phyloP scores from a whole-genome alignment of 2,888 invertebrate species.

The Tenthredo livida region DNA sequence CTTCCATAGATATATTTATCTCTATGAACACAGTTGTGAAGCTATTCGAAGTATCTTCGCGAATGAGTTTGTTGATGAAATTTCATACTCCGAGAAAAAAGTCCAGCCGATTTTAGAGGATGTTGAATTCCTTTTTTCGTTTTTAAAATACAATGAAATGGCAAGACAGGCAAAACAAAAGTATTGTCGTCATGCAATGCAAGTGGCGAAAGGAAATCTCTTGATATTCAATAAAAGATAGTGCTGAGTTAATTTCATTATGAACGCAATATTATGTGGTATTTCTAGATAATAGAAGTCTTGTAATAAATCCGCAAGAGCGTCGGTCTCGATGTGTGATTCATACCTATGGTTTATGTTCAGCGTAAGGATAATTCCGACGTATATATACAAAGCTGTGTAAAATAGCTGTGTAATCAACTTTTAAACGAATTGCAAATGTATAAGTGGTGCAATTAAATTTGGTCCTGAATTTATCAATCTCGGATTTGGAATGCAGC shows the following conservation, averaged over 20 bases:
- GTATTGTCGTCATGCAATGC: neutral
- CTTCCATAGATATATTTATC: neutral
- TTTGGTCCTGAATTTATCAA: neutral
- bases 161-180: neutral
- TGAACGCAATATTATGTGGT: neutral
- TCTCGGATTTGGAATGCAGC: too few species aligned
- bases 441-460: neutral
- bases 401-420: neutral
- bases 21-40: neutral
- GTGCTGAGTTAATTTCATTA: neutral
- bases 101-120: too few species aligned
- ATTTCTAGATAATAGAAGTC: neutral
- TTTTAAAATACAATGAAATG: neutral
- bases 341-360: neutral
- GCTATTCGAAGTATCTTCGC: neutral
- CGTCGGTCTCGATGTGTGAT: neutral
- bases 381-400: neutral
- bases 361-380: neutral
- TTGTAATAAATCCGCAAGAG: neutral
- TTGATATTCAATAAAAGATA: neutral
- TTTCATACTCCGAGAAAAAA: neutral
- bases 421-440: neutral
- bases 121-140: neutral
- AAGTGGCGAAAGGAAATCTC: neutral
- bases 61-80: neutral